Conservation (phyloP, 92 coral and sea anemone species). For the Siderastrea siderea region DNA sequence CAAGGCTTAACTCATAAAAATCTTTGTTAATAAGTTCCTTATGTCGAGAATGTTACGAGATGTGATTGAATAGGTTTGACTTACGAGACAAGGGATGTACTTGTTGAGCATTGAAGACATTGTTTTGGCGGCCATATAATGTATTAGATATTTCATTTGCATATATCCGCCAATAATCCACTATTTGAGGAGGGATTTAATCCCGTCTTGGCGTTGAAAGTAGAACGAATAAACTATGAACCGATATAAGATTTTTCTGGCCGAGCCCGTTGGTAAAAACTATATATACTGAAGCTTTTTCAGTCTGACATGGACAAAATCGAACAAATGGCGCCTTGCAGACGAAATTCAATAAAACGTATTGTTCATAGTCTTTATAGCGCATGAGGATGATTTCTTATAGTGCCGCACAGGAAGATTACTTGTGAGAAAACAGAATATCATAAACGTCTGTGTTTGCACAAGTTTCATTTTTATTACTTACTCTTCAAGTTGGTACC, state of each 20-base stretch:
- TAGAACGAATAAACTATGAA: too few relatives aligned
- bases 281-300: not conserved
- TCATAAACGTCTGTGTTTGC: slow-evolving; percentile 23
- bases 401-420: not conserved
- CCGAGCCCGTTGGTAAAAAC: not conserved
- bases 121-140: not conserved
- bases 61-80: not conserved
- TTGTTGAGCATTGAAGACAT: not conserved
- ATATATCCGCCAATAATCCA: not conserved
- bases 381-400: not conserved
- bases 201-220: too few relatives aligned
- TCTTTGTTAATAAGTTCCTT: too few relatives aligned
- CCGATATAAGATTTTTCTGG: too few relatives aligned
- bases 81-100: not conserved
- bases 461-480: not conserved
- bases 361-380: not conserved
- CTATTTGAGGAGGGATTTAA: not conserved
- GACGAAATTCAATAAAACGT: not conserved
- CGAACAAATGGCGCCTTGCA: not conserved
- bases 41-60: not conserved
- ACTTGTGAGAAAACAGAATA: slow-evolving; percentile 22
- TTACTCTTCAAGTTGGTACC: not conserved
- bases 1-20: not conserved
- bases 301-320: not conserved
- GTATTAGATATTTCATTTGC: not conserved